Evolutionary conservation across 2,113 vertebrate genomes (phyloP).

Genomic region (Melanotaenia duboulayi): DNA sequence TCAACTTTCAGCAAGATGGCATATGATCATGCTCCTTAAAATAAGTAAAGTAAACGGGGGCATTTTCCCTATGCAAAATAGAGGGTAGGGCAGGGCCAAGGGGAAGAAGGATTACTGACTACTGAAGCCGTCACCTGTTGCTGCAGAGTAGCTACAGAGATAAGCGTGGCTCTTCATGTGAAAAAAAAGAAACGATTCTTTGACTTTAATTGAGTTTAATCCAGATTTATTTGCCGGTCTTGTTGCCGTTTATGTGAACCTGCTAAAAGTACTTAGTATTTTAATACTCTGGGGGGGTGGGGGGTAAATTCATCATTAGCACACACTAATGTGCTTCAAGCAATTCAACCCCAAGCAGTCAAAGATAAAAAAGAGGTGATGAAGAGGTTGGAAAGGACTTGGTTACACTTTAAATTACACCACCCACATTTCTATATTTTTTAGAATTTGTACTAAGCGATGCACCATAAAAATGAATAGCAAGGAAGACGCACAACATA

Average conservation of each 20-base stretch:
- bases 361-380: constrained; percentile 31
- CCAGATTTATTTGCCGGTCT: constrained; percentile 34
- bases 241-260: constrained; percentile 3
- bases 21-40: not conserved
- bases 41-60: not conserved
- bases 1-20: constrained; percentile 6
- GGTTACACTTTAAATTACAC: constrained; percentile 51
- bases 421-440: constrained; percentile 54
- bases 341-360: constrained; percentile 33
- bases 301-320: constrained; percentile 18
- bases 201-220: constrained; percentile 10
- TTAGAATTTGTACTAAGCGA: constrained; percentile 27
- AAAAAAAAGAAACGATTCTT: constrained; percentile 4
- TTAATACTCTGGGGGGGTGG: constrained; percentile 28
- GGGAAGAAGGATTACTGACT: constrained; percentile 12
- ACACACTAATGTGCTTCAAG: constrained; percentile 36
- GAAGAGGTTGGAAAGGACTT: constrained; percentile 44
- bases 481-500: constrained; percentile 31
- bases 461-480: constrained; percentile 25
- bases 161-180: constrained; percentile 26
- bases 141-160: constrained; percentile 12
- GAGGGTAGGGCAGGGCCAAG: too few species aligned
- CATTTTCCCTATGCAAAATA: too few species aligned
- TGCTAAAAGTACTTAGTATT: not conserved
- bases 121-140: constrained; percentile 46